Evolutionary conservation across 2,888 invertebrate genomes (phyloP).

Genomic region (Lordiphosa andalusiaca): DNA sequence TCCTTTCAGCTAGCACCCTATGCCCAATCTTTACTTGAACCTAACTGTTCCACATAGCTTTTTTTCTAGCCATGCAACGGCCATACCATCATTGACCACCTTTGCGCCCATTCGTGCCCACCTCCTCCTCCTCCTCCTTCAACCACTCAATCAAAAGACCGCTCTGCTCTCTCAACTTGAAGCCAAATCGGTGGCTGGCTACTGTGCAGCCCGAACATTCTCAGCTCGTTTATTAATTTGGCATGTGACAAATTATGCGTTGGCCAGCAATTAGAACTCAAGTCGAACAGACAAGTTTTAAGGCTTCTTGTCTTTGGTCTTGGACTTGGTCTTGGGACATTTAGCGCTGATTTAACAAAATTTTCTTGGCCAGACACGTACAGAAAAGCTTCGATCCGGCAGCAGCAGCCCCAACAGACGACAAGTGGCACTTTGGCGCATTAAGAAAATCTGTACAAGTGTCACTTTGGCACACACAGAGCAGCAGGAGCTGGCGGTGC

Average conservation of each 20-base stretch:
- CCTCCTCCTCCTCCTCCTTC: no score
- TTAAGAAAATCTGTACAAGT: conserved; percentile 75
- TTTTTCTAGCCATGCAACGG: no score
- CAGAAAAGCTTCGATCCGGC: conserved; percentile 61
- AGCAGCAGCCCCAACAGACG: conserved; percentile 63
- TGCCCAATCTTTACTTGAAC: no score
- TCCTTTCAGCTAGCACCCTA: no score
- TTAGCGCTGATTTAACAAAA: conserved; percentile 67
- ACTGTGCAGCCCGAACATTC: conserved; percentile 38
- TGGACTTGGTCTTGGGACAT: conserved; percentile 20
- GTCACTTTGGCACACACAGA: conserved; percentile 66
- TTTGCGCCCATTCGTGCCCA: background rate
- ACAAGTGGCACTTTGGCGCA: conserved; percentile 75
- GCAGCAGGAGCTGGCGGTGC: conserved; percentile 5
- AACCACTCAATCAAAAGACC: conserved; percentile 53
- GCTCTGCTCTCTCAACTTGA: conserved; percentile 57
- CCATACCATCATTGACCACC: no score
- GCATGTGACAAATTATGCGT: conserved; percentile 72
- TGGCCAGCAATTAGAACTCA: conserved; percentile 63
- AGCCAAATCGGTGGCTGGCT: conserved; percentile 63
- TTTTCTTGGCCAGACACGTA: conserved; percentile 57
- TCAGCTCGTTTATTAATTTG: conserved; percentile 66
- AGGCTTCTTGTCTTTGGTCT: conserved; percentile 23
- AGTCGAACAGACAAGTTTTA: conserved; percentile 42
- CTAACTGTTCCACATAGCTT: no score